Conservation (phyloP, 2,797 vertebrate species). For the Peromyscus eremicus region DNA sequence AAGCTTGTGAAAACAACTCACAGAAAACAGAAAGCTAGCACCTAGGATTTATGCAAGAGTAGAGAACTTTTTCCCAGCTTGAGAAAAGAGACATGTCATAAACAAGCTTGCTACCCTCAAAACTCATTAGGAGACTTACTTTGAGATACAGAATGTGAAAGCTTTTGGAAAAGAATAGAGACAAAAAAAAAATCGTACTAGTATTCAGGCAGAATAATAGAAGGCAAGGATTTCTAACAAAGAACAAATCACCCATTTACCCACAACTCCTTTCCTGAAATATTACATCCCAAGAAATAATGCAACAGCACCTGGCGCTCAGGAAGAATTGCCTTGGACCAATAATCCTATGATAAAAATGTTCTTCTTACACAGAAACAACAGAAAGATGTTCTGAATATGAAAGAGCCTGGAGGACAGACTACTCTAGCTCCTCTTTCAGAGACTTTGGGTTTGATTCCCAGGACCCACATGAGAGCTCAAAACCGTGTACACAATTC, state of each 20-base stretch:
- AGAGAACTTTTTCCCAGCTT: background rate
- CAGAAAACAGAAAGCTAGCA: constrained; percentile 8
- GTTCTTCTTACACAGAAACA: background rate
- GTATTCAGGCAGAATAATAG: constrained; percentile 1
- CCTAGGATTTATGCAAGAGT: background rate
- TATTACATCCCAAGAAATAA: constrained; percentile 56
- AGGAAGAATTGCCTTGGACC: constrained; percentile 33
- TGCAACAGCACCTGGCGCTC: constrained; percentile 12
- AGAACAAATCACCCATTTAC: constrained; percentile 38
- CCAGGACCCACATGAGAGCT: background rate
- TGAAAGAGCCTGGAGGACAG: constrained; percentile 24
- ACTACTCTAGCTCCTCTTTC: background rate
- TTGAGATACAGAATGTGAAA: constrained; percentile 25
- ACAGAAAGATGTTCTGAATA: constrained; percentile 7
- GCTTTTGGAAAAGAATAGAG: background rate
- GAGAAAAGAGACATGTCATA: background rate
- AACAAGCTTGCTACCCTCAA: constrained; percentile 16
- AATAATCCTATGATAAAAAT: constrained; percentile 14
- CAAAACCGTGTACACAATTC: background rate
- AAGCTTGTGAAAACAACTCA: background rate
- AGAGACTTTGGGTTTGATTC: background rate
- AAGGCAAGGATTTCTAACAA: constrained; percentile 47
- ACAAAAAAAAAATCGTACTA: constrained; percentile 11
- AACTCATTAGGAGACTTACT: constrained; percentile 57
- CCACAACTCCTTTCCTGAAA: background rate